Conservation (phyloP, 2,113 vertebrate species). For the Canis aureus region DNA sequence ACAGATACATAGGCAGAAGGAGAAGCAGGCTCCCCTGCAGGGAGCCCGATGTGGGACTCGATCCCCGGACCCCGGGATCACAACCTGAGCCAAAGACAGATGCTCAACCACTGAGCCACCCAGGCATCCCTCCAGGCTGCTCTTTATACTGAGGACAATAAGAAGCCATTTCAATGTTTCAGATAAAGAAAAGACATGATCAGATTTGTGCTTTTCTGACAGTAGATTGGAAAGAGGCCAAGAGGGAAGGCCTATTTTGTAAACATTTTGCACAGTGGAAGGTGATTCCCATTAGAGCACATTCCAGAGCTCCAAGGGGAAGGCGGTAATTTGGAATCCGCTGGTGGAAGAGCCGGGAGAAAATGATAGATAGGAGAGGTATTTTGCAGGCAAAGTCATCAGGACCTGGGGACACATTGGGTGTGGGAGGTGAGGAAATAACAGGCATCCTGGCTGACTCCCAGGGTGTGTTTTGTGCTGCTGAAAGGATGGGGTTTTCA, state of each 20-base stretch:
- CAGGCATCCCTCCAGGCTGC: no score
- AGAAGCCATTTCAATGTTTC: constrained; percentile 25
- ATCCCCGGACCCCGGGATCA: no score
- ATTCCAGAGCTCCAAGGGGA: not conserved
- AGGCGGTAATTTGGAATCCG: not conserved
- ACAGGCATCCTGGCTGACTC: not conserved
- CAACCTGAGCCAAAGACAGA: no score
- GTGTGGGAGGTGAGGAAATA: not conserved
- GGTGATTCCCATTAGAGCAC: not conserved
- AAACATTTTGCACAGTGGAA: not conserved
- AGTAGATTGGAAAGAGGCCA: not conserved
- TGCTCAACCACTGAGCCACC: no score
- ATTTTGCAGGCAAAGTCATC: not conserved
- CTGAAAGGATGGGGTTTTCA: not conserved
- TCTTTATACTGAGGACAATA: constrained; percentile 29
- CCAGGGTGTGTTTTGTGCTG: not conserved
- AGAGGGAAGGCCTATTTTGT: not conserved
- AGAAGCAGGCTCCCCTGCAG: no score
- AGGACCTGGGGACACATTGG: not conserved
- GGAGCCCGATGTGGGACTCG: no score
- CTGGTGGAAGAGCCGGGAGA: not conserved
- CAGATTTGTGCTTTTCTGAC: not conserved
- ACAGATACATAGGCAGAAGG: no score
- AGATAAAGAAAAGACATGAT: constrained; percentile 15
- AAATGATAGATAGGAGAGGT: not conserved